Base-by-base conservation (phyloP, 2,113 vertebrate genomes). In the Argyrosomus japonicus region DNA sequence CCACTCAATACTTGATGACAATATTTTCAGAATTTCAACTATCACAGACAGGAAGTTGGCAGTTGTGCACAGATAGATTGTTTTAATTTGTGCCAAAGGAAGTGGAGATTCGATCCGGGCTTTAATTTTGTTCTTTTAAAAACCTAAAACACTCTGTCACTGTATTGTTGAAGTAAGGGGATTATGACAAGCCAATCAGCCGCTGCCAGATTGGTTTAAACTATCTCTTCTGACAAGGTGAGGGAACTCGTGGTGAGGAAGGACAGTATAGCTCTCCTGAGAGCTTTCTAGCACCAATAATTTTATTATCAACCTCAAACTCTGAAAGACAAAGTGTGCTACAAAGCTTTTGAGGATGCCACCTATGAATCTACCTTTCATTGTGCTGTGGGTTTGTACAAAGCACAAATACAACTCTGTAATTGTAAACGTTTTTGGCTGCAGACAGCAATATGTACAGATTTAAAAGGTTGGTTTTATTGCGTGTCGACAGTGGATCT, bases 351-450 rank as follows among this genome's bases (percentile, higher is more conserved):
- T 27, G 50, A 69, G 67, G 67, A 85, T 87, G 67, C 68, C 47
- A 25, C 64, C 53, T 53, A 47, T 72, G 60, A 73, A 71, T 91
- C 90, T 73, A 87, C 77, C 79, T 90, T 84, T 75, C 50, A 56
- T 83, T 84, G 88, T 90, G 87, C 91, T 92, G 87, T 89, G 77
- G 84, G 88, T 88, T 90, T 90, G 85, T 89, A 91, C 85, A 94
- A 94, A 94, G 93, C 93, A 94, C 93, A 94, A 94, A 87, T 69
- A 84, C 81, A 81, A 86, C 75, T 88, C 76, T 87, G 81, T 70
- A 89, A 89, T 90, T 92, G 84, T 88, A 92, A 90, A 89, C 47
- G 48, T 68, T 36, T 82, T 29, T 75, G 87, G 91, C 76, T 91
- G 86, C 73, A 87, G 89, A 92, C 89, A 90, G 90, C 86, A 93